Evolutionary conservation across 2,113 vertebrate genomes (phyloP).

Genomic region (Vicugna pacos): DNA sequence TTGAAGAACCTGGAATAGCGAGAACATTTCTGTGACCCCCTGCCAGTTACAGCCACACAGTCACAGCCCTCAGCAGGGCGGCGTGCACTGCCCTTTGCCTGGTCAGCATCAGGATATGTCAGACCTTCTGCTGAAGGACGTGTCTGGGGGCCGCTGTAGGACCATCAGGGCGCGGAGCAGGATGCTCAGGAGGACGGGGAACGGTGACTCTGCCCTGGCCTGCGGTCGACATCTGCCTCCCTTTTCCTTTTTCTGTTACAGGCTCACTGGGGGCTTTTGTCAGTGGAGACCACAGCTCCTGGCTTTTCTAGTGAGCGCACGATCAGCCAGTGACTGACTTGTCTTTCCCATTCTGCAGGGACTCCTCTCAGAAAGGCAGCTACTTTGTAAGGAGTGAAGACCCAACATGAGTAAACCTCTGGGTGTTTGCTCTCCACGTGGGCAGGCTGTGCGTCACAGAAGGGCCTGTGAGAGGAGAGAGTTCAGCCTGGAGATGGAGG

Average conservation of each 20-base stretch:
- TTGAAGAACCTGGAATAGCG: neutral
- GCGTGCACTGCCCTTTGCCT: neutral
- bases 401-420: neutral
- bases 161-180: neutral
- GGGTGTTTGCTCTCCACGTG: neutral
- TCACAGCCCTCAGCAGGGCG: neutral
- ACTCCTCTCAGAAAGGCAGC: constrained; percentile 65
- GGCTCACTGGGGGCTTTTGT: constrained; percentile 64
- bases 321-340: constrained; percentile 64
- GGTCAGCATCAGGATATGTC: neutral
- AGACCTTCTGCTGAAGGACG: neutral
- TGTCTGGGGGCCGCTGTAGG: neutral
- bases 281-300: constrained; percentile 67
- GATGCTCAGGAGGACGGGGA: neutral
- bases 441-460: neutral
- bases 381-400: constrained; percentile 71
- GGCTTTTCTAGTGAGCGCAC: constrained; percentile 61
- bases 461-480: neutral
- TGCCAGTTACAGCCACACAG: no score
- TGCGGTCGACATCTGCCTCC: constrained; percentile 20
- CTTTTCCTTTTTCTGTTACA: constrained; percentile 61
- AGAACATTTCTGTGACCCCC: neutral
- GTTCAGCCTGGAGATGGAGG: neutral
- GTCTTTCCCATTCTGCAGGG: constrained; percentile 55
- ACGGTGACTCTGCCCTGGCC: neutral